Base-by-base conservation (phyloP, 2,113 vertebrate species). In the Plecturocebus donacophilus region DNA sequence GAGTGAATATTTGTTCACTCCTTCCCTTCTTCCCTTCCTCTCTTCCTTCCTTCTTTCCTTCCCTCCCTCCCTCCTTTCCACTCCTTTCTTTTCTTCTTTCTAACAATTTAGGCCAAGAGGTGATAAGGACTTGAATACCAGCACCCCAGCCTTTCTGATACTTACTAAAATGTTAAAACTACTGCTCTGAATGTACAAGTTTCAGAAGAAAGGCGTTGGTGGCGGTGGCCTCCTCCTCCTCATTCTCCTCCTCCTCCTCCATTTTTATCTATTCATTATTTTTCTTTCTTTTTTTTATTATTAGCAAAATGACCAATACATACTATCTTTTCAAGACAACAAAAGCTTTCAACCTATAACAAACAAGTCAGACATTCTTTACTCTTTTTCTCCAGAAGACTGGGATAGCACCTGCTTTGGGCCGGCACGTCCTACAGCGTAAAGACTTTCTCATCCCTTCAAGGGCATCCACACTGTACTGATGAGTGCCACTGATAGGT, bases 401-500 rank as follows among this genome's bases (percentile, higher is more conserved):
- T 11, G 9, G n/a, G 58, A 10, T 42, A 66, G 49, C 17, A 8
- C 52, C 25, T 79, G 16, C 30, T 77, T 32, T 1, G 0, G 20
- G 12, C 27, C 66, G n/a, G 10, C 27, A 6, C 38, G 30, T n/a
- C 38, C 30, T 6, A 40, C 47, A 25, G 56, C 23, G 9, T 10
- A 49, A 71, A 27, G 49, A 27, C 75, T 77, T 27, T 32, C 30
- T 12, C 27, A 8, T 52, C 86, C 58, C 30, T 71, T 32, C 3
- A 23, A 35, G 68, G 35, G 45, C 3, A 20, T 10, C 66, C 70
- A 25, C 42, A 30, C 21, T 17, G 9, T 47, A 2, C 49, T 66
- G 20, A 20, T 2, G 16, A n/a, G 0, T 17, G 40, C 32, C 1
- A 0, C 54, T 25, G 40, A 21, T 2, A 40, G 5, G 27, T 9